phyloP scores from a whole-genome alignment of 1,140 invertebrate genomes.

The Macrosteles quadrilineatus region DNA sequence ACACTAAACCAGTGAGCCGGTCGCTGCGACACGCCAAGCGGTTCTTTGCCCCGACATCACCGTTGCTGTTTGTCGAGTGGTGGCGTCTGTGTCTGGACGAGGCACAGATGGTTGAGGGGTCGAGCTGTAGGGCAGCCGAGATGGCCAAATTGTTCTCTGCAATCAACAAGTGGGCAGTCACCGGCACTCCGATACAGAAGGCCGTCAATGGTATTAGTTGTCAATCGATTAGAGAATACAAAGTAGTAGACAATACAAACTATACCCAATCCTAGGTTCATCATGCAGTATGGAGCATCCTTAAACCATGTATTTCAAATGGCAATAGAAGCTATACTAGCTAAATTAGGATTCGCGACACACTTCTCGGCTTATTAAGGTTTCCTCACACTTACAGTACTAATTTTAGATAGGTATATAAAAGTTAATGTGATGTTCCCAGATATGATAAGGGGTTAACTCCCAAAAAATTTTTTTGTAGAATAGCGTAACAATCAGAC shows the following conservation, averaged over 20 bases:
- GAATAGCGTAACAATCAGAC: too few relatives aligned
- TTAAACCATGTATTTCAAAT: background rate
- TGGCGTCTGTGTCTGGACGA: constrained; percentile 82
- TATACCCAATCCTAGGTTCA: background rate
- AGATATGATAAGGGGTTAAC: too few relatives aligned
- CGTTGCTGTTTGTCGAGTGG: constrained; percentile 69
- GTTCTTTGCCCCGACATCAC: constrained; percentile 61
- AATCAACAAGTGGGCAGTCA: constrained; percentile 74
- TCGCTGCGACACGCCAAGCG: constrained; percentile 4
- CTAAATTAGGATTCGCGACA: background rate
- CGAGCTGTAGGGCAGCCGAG: constrained; percentile 52
- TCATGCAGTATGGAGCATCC: background rate
- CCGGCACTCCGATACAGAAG: constrained; percentile 74
- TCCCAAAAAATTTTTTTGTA: too few relatives aligned
- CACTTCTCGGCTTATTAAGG: background rate
- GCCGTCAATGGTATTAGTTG: constrained; percentile 56
- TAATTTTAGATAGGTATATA: too few relatives aligned
- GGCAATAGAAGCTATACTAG: background rate
- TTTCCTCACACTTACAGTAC: background rate
- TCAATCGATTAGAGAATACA: background rate
- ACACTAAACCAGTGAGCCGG: constrained; percentile 45
- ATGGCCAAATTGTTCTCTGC: constrained; percentile 64
- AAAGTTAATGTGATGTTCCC: too few relatives aligned
- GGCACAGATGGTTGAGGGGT: constrained; percentile 78
- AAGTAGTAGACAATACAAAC: background rate